Percentiles rank a stretch among this genome's conserved stretches.
Evolutionary conservation across 2,888 invertebrate species (phyloP).

Genomic region (Caenorhabditis sp.): DNA sequence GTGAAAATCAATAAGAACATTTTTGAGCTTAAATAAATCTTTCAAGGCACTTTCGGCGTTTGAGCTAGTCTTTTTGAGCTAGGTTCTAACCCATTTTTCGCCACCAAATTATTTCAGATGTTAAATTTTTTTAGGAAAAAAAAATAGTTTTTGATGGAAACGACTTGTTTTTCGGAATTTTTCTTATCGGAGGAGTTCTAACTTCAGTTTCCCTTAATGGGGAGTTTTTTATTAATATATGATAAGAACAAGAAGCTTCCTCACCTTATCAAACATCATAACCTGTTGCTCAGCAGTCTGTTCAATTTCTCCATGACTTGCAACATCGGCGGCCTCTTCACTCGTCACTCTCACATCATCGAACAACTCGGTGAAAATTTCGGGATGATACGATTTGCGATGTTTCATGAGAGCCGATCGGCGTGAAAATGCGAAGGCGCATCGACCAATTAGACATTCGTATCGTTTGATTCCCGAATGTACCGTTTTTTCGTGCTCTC

Average conservation of each 20-base stretch:
- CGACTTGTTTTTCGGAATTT: too few relatives aligned
- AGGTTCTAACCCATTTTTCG: too few relatives aligned
- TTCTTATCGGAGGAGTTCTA: too few relatives aligned
- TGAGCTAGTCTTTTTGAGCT: too few relatives aligned
- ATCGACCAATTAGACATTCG: slow-evolving; percentile 23
- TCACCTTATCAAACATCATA: background rate
- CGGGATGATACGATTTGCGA: slow-evolving; percentile 13
- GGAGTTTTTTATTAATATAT: background rate
- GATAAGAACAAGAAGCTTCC: background rate
- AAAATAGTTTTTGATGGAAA: too few relatives aligned
- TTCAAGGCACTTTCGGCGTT: too few relatives aligned
- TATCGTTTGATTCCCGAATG: slow-evolving; percentile 55
- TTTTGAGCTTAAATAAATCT: too few relatives aligned
- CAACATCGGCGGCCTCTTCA: slow-evolving; percentile 13
- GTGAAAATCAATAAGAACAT: too few relatives aligned
- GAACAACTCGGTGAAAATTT: slow-evolving; percentile 8
- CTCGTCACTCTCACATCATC: slow-evolving; percentile 11
- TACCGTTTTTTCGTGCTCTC: slow-evolving; percentile 60
- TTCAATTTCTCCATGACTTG: background rate
- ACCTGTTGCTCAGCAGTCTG: background rate
- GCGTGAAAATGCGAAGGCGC: slow-evolving; percentile 16
- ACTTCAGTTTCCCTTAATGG: too few relatives aligned
- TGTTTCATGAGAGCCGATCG: slow-evolving; percentile 25
- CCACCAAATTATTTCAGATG: too few relatives aligned
- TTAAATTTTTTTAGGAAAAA: too few relatives aligned